Base-by-base conservation (phyloP, 2,888 invertebrate genomes). In the Lycophotia porphyrea region DNA sequence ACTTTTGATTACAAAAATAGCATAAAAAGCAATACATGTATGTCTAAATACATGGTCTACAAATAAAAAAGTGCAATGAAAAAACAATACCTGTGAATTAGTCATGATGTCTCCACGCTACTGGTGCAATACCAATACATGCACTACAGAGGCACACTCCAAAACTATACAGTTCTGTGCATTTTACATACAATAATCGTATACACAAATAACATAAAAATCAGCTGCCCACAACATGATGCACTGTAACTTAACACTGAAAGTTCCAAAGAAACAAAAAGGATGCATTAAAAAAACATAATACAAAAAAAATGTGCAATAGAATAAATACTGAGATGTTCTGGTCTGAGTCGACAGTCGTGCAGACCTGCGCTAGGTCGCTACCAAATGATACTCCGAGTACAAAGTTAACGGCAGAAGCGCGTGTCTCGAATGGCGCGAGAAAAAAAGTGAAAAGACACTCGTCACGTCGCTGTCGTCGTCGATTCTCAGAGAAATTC, bases 51-150 rank as follows among this genome's bases (percentile, higher is more conserved):
- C 69, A 75, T 78, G 60, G 71, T 74, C 58, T 71, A 80, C 64
- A 78, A 80, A 76, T 65, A 77, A 90, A 89, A 84, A 87, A 66
- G 90, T 89, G 87, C 87, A 88, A 91, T 90, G 91, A 91, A 93
- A 93, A 92, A 89, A 89, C 85, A 89, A 92, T 97, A 97, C 97
- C 97, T 97, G 97, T 91, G 97, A 97, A 95, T 97, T 97, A 91
- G 97, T 97, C 97, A 97, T 97, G 92, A 92, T 94, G 94, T 90
- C 92, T 92, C 91, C 93, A 85, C 86, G 88, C 92, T 93, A 94
- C 87, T 91, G 93, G 95, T 95, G 96, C 94, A 90, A 94, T 91
- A 93, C 91, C 90, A 94, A 95, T 83, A 91, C 96, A 96, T 96
- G 96, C 96, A 96, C 95, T 96, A 96, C 93, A 94, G 89, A 94